Evolutionary conservation across 2,888 invertebrate genomes (phyloP).

Genomic region (Dendrolimus houi): DNA sequence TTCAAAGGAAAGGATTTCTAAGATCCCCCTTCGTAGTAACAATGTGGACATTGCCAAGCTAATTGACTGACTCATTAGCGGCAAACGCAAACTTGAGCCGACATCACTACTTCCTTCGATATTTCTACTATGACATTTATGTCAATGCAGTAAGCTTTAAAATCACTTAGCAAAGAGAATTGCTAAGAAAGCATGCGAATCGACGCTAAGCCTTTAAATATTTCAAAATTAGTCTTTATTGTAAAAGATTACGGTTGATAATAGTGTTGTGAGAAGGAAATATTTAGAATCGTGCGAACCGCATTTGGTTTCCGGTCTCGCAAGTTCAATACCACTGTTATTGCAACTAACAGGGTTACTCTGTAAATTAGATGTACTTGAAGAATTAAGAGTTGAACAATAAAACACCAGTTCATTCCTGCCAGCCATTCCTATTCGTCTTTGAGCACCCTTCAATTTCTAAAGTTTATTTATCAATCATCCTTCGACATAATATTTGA

Average conservation of each 20-base stretch:
- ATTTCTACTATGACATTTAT: neutral
- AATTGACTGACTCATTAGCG: conserved; percentile 59
- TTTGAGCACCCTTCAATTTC: too few species aligned
- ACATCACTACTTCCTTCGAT: neutral
- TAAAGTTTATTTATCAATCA: too few species aligned
- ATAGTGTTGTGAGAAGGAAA: conserved; percentile 5
- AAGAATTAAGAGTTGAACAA: conserved; percentile 10
- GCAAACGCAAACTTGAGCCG: conserved; percentile 15
- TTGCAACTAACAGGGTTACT: conserved; percentile 24
- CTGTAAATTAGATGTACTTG: conserved; percentile 11
- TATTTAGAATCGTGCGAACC: conserved; percentile 38
- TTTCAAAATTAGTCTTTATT: neutral
- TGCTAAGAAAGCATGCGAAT: neutral
- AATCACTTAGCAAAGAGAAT: neutral
- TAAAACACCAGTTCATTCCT: neutral
- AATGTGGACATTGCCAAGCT: conserved; percentile 16
- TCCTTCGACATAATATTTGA: too few species aligned
- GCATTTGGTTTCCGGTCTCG: conserved; percentile 49
- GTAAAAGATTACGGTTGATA: neutral
- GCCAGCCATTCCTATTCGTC: too few species aligned
- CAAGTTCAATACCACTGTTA: conserved; percentile 50
- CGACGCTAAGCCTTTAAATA: neutral
- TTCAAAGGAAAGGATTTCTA: neutral
- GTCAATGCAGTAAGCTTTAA: neutral
- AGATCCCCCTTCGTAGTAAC: neutral